phyloP scores from a whole-genome alignment of 2,113 vertebrate genomes.

The Himantopus leucocephalus region DNA sequence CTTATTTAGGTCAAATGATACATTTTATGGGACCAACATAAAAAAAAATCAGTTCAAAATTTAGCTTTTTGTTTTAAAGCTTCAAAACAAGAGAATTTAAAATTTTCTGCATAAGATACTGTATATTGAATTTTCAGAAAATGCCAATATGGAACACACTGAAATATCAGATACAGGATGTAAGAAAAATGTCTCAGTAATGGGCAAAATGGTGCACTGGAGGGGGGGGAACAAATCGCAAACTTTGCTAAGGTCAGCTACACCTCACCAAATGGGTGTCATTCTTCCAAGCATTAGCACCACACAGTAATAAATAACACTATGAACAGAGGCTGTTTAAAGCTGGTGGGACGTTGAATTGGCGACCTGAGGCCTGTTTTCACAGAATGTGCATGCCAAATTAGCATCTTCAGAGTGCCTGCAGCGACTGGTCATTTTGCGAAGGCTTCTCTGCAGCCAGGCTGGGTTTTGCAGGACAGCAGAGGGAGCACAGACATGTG shows the following conservation, averaged over 20 bases:
- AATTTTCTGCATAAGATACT: background rate
- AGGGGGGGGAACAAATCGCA: background rate
- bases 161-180: background rate
- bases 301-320: rapidly evolving
- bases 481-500: background rate
- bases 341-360: rapidly evolving
- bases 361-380: background rate
- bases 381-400: background rate
- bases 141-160: no score
- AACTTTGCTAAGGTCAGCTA: background rate
- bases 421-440: rapidly evolving
- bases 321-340: no score
- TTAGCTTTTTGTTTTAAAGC: background rate
- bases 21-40: background rate
- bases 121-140: background rate
- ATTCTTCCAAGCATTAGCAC: background rate
- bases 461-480: background rate
- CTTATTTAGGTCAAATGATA: background rate
- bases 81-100: background rate
- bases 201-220: background rate
- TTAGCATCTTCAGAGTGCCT: background rate
- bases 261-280: background rate
- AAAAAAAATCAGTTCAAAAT: background rate
- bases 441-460: background rate
- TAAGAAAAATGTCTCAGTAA: background rate